Base-by-base conservation (phyloP, 2,888 invertebrate genomes). In the Homarus gammarus region DNA sequence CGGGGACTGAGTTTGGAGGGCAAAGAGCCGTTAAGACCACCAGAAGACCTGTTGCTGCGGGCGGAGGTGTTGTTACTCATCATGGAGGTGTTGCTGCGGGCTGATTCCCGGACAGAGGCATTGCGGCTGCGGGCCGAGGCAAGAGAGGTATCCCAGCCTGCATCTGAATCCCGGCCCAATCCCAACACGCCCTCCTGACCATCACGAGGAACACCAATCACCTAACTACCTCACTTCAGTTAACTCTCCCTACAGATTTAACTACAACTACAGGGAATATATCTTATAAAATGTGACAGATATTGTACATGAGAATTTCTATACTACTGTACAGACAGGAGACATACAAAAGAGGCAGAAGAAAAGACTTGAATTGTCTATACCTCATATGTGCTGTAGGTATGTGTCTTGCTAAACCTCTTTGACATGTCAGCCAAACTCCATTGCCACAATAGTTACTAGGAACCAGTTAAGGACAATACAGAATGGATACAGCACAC, bases 1-100 rank as follows among this genome's bases (percentile, higher is more conserved):
- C 88, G 75, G 51, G 84, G 88, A 78, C 70, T 64, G 27, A 89
- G 88, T 44, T 89, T 89, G 83, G 88, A 89, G 33, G 88, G 88
- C 36, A 89, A 72, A 33, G 84, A 89, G 18, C 88, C 88, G 56
- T 89, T 89, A 36, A 82, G 61, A 36, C 84, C 88, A 49, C 73
- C 61, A 15, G 88, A 89, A 33, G 88, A 89, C 56, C 78, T 84
- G 56, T 56, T 31, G 77, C 88, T 89, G 61, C 88, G 83, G 27
- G 77, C 88, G 2, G 87, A 89, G 64, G 88, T 83, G 75, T 73
- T 89, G 84, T 84, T 84, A 51, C 85, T 85, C 40, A 36, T 51
- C 33, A 61, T 10, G 2, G 81, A 81, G 64, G 33, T 38, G 40
- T 78, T 68, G 79, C 86, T 86, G 27, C 86, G 72, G 49, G 51